A percentile compares a stretch with the other conserved stretches of the same genome.
Evolutionary conservation across 1,140 invertebrate genomes (phyloP).

Genomic region (Rhagoletis pomonella): DNA sequence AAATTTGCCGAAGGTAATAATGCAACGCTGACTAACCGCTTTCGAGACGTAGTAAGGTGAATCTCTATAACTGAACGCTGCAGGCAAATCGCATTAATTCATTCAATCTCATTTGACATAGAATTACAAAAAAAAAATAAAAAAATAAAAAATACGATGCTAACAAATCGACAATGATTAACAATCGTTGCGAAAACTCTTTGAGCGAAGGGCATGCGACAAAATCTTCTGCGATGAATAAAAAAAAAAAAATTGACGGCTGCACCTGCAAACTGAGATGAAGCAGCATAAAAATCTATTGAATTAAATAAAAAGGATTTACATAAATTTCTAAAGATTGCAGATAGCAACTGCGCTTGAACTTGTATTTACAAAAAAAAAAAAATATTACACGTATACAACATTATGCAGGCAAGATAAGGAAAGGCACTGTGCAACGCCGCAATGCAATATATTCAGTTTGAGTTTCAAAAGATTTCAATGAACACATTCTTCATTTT

Average conservation of each 20-base stretch:
- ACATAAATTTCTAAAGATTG: slow-evolving; percentile 13
- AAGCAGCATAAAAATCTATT: neutral
- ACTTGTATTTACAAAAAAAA: neutral
- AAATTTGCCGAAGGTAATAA: neutral
- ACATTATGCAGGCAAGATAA: neutral
- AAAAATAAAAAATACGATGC: neutral
- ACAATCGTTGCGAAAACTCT: neutral
- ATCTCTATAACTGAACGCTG: neutral
- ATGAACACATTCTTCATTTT: slow-evolving; percentile 23
- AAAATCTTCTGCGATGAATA: neutral
- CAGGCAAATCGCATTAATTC: slow-evolving; percentile 36
- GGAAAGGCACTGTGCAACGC: neutral
- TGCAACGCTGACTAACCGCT: neutral
- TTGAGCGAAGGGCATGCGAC: neutral
- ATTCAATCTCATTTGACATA: neutral
- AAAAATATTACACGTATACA: neutral
- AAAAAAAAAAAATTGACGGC: neutral
- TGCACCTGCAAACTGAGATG: neutral
- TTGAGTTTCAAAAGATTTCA: neutral
- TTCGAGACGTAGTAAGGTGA: no score
- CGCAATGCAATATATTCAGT: neutral
- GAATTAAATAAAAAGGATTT: neutral
- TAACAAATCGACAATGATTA: neutral
- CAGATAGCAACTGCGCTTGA: neutral
- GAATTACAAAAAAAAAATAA: neutral